Evolutionary conservation across 2,888 invertebrate genomes (phyloP), one percentile per base, ranked within the genome.

Genomic region (Meteorus cinctellus): DNA sequence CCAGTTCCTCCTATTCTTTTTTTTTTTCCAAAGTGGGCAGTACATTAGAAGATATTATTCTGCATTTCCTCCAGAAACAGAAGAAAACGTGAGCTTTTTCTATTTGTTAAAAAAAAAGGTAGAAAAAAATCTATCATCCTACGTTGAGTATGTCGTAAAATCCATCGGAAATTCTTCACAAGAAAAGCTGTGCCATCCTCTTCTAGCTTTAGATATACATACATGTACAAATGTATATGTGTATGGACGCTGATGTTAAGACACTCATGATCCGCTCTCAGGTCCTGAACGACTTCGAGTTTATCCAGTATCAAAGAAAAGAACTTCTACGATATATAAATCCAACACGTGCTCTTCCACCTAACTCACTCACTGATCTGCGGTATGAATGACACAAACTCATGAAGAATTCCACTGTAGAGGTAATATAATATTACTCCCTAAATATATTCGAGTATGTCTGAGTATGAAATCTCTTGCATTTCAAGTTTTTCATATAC

Each of bases 161-260:
- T 19, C n/a, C 55, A 55, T 55, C 24, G 51, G 68, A 74, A 74
- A 77, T 72, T 51, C 68, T 68, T 24, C 68, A 19, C 74, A 24
- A 62, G 51, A 31, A 62, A 62, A 62, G 62, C 62, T 29, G 31
- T n/a, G 29, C 31, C 62, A 62, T 62, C 55, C 55, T 19, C 55
- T 19, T 10, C 19, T 48, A n/a, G 4, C n/a, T 19, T 55, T 19
- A 1, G 34, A 34, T 3, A 55, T 8, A 8, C 8, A 55, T 24
- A 55, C 24, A 55, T 19, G 16, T 14, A 48, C 16, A 48, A 14
- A 48, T 4, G n/a, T 62, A 27, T 62, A 48, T 48, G 16, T 48
- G 6, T 62, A 27, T 62, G 16, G 4, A 27, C 29, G n/a, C 6
- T 62, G 62, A 62, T 62, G 62, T 62, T 31, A 14, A 62, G 27